Evolutionary conservation across 2,797 vertebrate genomes (phyloP).

Genomic region (Antennarius maculatus): DNA sequence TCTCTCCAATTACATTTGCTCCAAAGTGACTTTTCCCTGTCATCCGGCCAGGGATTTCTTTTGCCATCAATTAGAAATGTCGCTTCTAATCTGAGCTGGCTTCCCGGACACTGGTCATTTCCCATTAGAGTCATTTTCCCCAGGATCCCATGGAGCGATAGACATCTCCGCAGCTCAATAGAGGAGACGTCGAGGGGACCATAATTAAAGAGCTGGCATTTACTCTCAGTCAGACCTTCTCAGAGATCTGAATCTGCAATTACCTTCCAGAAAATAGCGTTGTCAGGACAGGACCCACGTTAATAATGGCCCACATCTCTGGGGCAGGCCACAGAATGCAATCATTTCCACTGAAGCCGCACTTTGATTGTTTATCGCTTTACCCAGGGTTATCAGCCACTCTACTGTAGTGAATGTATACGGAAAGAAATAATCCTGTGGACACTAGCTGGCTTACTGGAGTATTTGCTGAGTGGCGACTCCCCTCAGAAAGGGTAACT

Average conservation of each 20-base stretch:
- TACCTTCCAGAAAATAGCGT: conserved; percentile 88
- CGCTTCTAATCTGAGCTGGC: conserved; percentile 92
- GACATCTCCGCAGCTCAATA: conserved; percentile 84
- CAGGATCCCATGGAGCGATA: conserved; percentile 86
- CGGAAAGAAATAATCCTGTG: conserved; percentile 68
- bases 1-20: conserved; percentile 95
- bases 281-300: conserved; percentile 83
- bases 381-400: conserved; percentile 78
- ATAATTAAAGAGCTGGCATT: conserved; percentile 95
- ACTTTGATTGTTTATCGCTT: conserved; percentile 85
- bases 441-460: conserved; percentile 52
- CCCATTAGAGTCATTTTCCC: conserved; percentile 92
- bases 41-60: conserved; percentile 91
- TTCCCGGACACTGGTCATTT: conserved; percentile 92
- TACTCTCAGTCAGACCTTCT: conserved; percentile 88
- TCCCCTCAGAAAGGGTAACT: conserved; percentile 58
- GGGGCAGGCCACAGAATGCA: conserved; percentile 75
- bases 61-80: conserved; percentile 94
- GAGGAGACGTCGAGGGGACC: conserved; percentile 85
- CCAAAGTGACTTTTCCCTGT: conserved; percentile 94
- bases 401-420: conserved; percentile 75
- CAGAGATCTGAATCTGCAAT: conserved; percentile 90
- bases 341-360: conserved; percentile 84
- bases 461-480: conserved; percentile 66
- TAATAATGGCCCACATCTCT: conserved; percentile 85